Percentiles rank a stretch among this genome's conserved stretches.
Conservation (phyloP, 2,888 invertebrate species). For the Caenorhabditis doughertyi region DNA sequence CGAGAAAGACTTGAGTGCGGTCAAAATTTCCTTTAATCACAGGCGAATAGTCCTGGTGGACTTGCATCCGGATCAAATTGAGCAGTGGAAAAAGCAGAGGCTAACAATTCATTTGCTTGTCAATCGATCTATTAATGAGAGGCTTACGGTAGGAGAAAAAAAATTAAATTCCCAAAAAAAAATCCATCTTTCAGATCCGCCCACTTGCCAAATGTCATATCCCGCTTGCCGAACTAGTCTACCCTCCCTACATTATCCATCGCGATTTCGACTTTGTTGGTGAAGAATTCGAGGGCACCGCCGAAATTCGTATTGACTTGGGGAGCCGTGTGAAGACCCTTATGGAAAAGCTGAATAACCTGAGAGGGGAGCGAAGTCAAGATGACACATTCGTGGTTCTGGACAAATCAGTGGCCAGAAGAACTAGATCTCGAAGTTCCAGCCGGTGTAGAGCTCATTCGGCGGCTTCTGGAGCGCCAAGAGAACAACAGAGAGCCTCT, state of each 20-base stretch:
- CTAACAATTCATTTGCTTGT: constrained; percentile 53
- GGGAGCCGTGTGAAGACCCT: constrained; percentile 60
- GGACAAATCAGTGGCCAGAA: constrained; percentile 16
- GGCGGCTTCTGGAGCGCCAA: background rate
- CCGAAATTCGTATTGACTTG: constrained; percentile 67
- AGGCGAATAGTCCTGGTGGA: constrained; percentile 50
- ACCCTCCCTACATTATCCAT: constrained; percentile 67
- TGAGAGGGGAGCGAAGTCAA: constrained; percentile 48
- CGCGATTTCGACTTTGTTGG: constrained; percentile 69
- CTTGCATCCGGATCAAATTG: constrained; percentile 55
- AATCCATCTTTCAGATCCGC: constrained; percentile 55
- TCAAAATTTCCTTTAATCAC: constrained; percentile 65
- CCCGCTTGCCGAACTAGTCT: constrained; percentile 63
- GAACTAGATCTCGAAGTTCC: constrained; percentile 62
- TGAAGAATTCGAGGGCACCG: constrained; percentile 62
- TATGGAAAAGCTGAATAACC: constrained; percentile 59
- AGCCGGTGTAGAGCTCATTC: constrained; percentile 61
- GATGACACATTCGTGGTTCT: constrained; percentile 62
- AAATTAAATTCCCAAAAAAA: background rate
- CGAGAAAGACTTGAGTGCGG: constrained; percentile 34
- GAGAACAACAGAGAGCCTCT: background rate
- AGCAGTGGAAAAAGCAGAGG: constrained; percentile 37
- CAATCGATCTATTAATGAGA: constrained; percentile 38
- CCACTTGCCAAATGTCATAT: constrained; percentile 65
- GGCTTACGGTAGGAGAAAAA: constrained; percentile 37